Evolutionary conservation across 2,113 vertebrate species (phyloP), one percentile per base, ranked within the genome.

Genomic region (Oncorhynchus keta): DNA sequence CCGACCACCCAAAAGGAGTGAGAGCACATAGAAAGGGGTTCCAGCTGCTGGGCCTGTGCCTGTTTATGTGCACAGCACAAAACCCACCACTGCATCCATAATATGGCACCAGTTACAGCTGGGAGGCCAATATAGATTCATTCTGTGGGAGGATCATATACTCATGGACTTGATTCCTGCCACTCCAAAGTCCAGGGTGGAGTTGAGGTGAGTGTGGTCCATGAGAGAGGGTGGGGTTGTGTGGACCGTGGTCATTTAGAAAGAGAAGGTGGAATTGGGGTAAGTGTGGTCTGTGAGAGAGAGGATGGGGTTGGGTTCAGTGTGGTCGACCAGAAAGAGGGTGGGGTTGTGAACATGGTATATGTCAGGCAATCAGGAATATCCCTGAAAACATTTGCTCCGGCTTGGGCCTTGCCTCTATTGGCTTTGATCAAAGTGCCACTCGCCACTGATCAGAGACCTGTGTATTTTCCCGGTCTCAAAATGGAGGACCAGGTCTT

Each of bases 391-490:
- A 81, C 83, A 80, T 80, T 76, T 85, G 82, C 73, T 76, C 76
- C 73, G 73, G 83, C 8, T 26, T 12, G 4, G 76, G 55, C 74
- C 82, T 75, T 6, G 0, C 84, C 83, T 55, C 81, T 89, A 89
- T 89, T 89, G 89, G 75, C 83, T 51, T 39, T 78, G 89, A 92
- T 93, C 86, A 91, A 92, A 90, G 81, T 45, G 61, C 1, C 35
- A 73, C 72, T 55, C 70, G 57, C 1, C 35, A 73, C 72, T 62
- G 70, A 78, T 89, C 77, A 72, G 72, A 76, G 14, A 57, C 76
- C 48, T 75, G 84, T 13, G 80, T 74, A 16, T 18, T 57, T 57
- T 0, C 55, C 55, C 16, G 6, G 55, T 57, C 20, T 57, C 55
- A 57, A 57, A 57, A 57, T 16, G 55, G 55, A 57, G 16, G 55